A percentile compares a stretch with the other conserved stretches of the same genome.
phyloP scores from a whole-genome alignment of 2,113 vertebrate genomes.

The Tauraco erythrolophus region DNA sequence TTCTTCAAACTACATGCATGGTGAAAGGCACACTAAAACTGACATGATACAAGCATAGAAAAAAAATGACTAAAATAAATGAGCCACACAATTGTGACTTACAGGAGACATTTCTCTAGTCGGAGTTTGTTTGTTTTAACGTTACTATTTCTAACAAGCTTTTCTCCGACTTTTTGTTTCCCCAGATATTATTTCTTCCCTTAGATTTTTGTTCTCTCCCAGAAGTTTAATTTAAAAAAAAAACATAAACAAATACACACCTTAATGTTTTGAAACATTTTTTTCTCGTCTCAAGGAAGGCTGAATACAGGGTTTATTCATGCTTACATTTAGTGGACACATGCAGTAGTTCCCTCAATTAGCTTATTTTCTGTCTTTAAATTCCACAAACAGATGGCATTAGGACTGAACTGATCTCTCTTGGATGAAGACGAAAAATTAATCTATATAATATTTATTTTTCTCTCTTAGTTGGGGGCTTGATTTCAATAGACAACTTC shows the following conservation, averaged over 20 bases:
- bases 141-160: background rate
- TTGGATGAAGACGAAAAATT: background rate
- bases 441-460: background rate
- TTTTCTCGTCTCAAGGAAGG: background rate
- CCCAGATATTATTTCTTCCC: background rate
- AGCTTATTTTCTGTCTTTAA: background rate
- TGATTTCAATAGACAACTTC: background rate
- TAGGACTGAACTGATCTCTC: background rate
- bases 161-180: background rate
- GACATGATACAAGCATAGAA: accelerated
- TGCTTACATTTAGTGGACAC: background rate
- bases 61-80: background rate
- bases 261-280: background rate
- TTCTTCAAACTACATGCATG: background rate
- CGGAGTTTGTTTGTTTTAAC: background rate
- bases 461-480: background rate
- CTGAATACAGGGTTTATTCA: background rate
- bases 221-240: background rate
- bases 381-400: background rate
- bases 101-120: background rate
- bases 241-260: background rate
- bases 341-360: background rate
- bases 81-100: background rate
- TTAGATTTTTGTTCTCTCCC: background rate
- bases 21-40: background rate